Evolutionary conservation across 2,797 vertebrate species (phyloP).

Genomic region (Thalassophryne amazonica): DNA sequence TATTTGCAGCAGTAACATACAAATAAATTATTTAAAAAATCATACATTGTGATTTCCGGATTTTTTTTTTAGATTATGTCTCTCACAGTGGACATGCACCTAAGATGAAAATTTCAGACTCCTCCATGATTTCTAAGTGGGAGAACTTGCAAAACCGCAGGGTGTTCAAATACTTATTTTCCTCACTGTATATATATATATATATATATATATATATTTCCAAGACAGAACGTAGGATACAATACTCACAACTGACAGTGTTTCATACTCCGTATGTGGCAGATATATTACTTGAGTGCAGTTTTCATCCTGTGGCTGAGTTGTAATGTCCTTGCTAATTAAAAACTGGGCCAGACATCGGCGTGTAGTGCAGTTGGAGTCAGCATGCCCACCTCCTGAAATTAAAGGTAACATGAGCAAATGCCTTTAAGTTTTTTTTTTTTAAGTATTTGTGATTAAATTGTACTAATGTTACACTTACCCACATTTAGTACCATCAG

Average conservation of each 20-base stretch:
- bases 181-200: too few relatives aligned
- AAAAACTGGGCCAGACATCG: slow-evolving; percentile 66
- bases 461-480: slow-evolving; percentile 19
- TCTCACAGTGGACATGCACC: too few relatives aligned
- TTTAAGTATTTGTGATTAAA: too few relatives aligned
- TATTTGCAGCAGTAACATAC: too few relatives aligned
- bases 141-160: too few relatives aligned
- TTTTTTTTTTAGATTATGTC: too few relatives aligned
- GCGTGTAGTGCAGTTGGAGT: slow-evolving; percentile 24
- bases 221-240: not conserved
- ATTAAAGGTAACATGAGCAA: not conserved
- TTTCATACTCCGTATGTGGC: slow-evolving; percentile 64
- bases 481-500: slow-evolving; percentile 29
- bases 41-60: too few relatives aligned
- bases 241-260: slow-evolving; percentile 67
- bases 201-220: too few relatives aligned
- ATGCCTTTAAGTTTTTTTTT: not conserved
- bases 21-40: too few relatives aligned
- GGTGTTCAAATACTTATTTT: too few relatives aligned
- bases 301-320: slow-evolving; percentile 59
- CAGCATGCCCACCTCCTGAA: slow-evolving; percentile 7
- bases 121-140: too few relatives aligned
- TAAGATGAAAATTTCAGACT: too few relatives aligned
- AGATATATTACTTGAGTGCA: slow-evolving; percentile 45
- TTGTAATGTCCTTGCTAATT: slow-evolving; percentile 11